phyloP scores from a whole-genome alignment of 2,888 invertebrate genomes.

The Leptinotarsa juncta region DNA sequence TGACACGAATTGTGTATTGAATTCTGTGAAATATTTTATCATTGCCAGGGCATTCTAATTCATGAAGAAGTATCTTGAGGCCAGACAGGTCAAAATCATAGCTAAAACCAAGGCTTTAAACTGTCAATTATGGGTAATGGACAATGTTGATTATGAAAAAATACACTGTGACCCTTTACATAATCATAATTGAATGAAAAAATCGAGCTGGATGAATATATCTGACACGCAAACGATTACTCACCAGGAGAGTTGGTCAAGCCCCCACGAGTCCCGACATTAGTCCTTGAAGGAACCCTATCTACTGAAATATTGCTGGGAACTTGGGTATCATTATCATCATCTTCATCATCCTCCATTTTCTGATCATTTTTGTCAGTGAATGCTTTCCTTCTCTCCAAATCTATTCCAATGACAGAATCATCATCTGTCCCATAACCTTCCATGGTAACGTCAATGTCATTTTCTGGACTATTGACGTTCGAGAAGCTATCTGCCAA shows the following conservation, averaged over 20 bases:
- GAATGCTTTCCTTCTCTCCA: conserved; percentile 40
- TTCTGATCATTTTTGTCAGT: conserved; percentile 35
- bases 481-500: conserved; percentile 17
- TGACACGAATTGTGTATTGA: too few species aligned
- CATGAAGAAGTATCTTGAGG: too few species aligned
- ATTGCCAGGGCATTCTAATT: too few species aligned
- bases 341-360: conserved; percentile 48
- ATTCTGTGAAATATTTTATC: too few species aligned
- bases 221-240: background rate
- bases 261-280: conserved; percentile 32
- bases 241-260: conserved; percentile 33
- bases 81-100: too few species aligned
- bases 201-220: background rate
- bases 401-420: conserved; percentile 38
- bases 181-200: background rate
- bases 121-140: too few species aligned
- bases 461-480: conserved; percentile 27
- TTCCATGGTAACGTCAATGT: conserved; percentile 50
- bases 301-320: conserved; percentile 47
- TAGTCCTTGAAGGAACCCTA: conserved; percentile 28
- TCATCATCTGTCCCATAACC: conserved; percentile 61
- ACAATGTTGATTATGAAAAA: too few species aligned
- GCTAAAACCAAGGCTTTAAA: too few species aligned
- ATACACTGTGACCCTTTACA: too few species aligned
- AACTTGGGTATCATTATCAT: conserved; percentile 51